Percentiles rank a stretch among this genome's conserved stretches.
Evolutionary conservation across 1,140 invertebrate species (phyloP).

Genomic region (Onthophagus taurus): DNA sequence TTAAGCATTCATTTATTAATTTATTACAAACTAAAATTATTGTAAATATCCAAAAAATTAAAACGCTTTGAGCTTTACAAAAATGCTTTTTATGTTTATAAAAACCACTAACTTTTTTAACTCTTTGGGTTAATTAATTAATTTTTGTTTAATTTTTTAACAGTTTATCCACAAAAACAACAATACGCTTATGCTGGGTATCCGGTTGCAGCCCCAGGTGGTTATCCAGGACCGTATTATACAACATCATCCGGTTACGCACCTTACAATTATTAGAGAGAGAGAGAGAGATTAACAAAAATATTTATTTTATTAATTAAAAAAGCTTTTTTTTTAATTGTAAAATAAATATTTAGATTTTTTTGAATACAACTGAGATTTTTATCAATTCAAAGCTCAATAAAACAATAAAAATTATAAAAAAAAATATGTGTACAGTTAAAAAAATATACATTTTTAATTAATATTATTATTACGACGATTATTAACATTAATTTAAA

Average conservation of each 20-base stretch:
- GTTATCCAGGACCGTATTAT: slow-evolving; percentile 78
- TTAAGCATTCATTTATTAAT: neutral
- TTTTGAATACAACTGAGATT: no score
- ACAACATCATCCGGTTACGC: slow-evolving; percentile 73
- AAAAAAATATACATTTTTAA: no score
- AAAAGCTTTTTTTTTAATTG: no score
- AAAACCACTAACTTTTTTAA: neutral
- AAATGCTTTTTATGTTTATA: neutral
- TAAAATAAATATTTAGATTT: no score
- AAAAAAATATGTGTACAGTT: no score
- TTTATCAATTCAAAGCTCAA: no score
- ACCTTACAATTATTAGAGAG: slow-evolving; percentile 86
- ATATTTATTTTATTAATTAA: no score
- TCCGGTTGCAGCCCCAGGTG: slow-evolving; percentile 64
- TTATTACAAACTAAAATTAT: neutral
- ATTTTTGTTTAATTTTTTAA: slow-evolving; percentile 22
- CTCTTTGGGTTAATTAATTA: neutral
- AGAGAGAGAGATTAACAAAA: no score
- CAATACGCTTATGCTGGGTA: slow-evolving; percentile 83
- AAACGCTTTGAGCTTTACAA: slow-evolving; percentile 4
- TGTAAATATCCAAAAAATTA: no score
- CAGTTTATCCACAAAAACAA: slow-evolving; percentile 90
- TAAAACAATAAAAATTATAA: no score
- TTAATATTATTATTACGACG: no score
- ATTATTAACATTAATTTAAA: no score